Base-by-base conservation (phyloP, 2,888 invertebrate species). In the Linyphia triangularis region DNA sequence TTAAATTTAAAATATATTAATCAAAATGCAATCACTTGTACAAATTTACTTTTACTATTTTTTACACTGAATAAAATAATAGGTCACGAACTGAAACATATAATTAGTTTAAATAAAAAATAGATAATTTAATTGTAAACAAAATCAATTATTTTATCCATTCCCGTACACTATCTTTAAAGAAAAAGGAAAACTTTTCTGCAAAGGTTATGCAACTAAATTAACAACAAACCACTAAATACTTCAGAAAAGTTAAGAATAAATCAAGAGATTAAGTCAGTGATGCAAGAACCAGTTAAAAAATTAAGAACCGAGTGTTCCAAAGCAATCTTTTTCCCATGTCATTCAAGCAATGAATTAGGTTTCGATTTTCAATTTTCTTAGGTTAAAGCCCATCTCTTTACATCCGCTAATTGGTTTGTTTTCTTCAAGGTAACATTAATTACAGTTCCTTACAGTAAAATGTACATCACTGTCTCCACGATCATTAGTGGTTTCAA, bases 401-500 rank as follows among this genome's bases (percentile, higher is more conserved):
- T 65, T 65, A 65, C 63, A 61, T 65, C 26, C 73, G 7, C 73
- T 73, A 73, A 83, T 73, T 83, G 73, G 83, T 40, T 57, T 83
- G 73, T 83, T 73, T 73, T 72, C 83, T 73, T 83, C 73, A 0
- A 63, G 51, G 73, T 30, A 83, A 73, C 83, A 83, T 83, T 83
- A 83, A 83, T 83, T 83, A 83, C 33, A 57, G 65, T 28, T 33
- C 63, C 43, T 28, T 63, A 65, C 40, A 40, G 28, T 33, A 65
- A 83, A 59, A 73, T 9, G 43, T 73, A 83, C 59, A 65, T 83
- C 83, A 83, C 63, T 83, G 83, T 83, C 83, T 75, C 9, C 16
- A 43, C 37, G 6, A 72, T 73, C 73, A 83, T 83, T 83, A 83
- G 83, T 61, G 83, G 83, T 83, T 83, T 83, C 26, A 65, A 26